These are phyloP conservation scores for Hapalemur alaotrensis DNA, from an alignment of 2,797 vertebrate species.

Conservation along the genomic window DNA sequence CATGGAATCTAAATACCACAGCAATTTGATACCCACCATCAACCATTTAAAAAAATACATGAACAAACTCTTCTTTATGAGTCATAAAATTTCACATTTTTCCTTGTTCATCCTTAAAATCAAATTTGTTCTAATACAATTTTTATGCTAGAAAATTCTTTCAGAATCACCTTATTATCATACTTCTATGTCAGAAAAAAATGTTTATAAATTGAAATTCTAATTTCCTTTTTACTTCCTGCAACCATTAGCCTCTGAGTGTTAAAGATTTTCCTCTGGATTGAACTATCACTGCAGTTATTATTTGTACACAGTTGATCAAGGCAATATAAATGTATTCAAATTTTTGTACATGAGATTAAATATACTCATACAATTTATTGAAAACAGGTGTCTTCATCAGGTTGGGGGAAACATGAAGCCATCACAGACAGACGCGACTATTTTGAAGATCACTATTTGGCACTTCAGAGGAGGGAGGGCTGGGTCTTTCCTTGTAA, in stretches of 20 bases:
- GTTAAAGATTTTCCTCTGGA: not conserved
- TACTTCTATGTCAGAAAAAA: not conserved
- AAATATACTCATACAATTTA: not conserved
- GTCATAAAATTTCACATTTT: constrained; percentile 1
- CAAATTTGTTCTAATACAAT: not conserved
- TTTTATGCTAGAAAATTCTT: not conserved
- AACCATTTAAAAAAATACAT: not conserved
- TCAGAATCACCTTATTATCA: not conserved
- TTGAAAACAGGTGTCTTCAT: not conserved
- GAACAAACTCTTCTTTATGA: constrained; percentile 19
- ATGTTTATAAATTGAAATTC: not conserved
- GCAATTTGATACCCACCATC: constrained; percentile 25
- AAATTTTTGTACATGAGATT: not conserved
- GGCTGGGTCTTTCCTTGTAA: not conserved
- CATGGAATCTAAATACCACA: not conserved
- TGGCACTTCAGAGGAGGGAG: not conserved
- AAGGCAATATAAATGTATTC: not conserved
- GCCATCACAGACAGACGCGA: not conserved
- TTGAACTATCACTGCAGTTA: not conserved
- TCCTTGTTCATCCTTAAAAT: constrained; percentile 44
- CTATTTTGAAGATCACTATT: not conserved
- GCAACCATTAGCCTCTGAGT: not conserved
- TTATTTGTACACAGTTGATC: not conserved
- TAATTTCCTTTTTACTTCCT: not conserved
- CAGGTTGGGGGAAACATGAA: not conserved